These are phyloP conservation scores for Patiria miniata DNA, from an alignment of 35 echinoderm and acorn worm species.

Conservation along the genomic window DNA sequence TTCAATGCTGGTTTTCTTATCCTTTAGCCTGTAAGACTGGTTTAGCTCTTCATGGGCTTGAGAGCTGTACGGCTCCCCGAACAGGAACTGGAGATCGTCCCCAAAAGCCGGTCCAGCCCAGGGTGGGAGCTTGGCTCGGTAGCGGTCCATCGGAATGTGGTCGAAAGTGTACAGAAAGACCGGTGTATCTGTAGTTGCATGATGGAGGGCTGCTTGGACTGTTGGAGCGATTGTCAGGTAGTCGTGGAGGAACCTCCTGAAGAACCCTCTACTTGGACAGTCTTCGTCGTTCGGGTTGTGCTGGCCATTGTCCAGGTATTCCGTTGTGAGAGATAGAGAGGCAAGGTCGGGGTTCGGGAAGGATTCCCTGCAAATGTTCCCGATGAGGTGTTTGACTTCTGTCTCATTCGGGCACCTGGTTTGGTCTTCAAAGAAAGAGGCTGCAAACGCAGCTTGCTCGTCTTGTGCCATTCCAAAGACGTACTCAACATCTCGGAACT, in stretches of 20 bases:
- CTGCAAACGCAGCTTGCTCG: background rate
- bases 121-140: background rate
- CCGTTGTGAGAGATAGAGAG: background rate
- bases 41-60: background rate
- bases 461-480: background rate
- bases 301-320: slow-evolving; percentile 11
- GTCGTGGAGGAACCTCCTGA: background rate
- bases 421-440: background rate
- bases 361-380: background rate
- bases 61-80: slow-evolving; percentile 28
- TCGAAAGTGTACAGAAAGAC: slow-evolving; percentile 24
- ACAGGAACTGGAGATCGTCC: slow-evolving; percentile 44
- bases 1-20: background rate
- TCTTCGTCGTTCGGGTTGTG: background rate
- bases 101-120: slow-evolving; percentile 26
- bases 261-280: background rate
- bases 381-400: background rate
- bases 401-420: slow-evolving; percentile 2
- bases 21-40: slow-evolving; percentile 19
- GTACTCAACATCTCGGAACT: background rate
- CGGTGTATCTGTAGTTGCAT: background rate
- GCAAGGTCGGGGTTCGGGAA: background rate
- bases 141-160: slow-evolving; percentile 2
- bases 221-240: background rate
- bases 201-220: background rate